phyloP scores from a whole-genome alignment of 2,888 invertebrate species.

The Amphipoea lucens region DNA sequence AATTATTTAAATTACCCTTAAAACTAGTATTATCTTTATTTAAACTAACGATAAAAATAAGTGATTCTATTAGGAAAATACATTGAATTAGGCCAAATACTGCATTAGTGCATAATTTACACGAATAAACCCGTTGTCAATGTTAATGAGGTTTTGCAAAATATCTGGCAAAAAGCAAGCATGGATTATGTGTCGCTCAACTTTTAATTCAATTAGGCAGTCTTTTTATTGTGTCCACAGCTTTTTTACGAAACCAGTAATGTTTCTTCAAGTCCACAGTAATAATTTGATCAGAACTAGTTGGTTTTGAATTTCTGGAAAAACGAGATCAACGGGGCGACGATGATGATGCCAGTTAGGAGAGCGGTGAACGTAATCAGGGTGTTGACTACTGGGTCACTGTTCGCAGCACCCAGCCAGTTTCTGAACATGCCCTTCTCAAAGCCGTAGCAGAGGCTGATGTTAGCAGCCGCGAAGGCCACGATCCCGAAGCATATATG shows the following conservation, averaged over 20 bases:
- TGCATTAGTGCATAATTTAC: background rate
- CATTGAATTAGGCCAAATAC: background rate
- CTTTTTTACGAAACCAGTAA: background rate
- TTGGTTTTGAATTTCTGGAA: slow-evolving; percentile 62
- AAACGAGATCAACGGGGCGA: slow-evolving; percentile 76
- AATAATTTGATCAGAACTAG: slow-evolving; percentile 6
- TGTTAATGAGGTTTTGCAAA: background rate
- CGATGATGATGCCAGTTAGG: slow-evolving; percentile 71
- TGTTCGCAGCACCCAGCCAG: slow-evolving; percentile 62
- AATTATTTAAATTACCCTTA: slow-evolving; percentile 22
- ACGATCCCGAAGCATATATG: slow-evolving; percentile 80
- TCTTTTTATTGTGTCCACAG: slow-evolving; percentile 6
- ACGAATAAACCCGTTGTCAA: slow-evolving; percentile 6
- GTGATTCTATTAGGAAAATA: slow-evolving; percentile 3
- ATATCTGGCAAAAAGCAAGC: slow-evolving; percentile 2
- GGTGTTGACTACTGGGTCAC: slow-evolving; percentile 65
- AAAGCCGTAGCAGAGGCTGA: slow-evolving; percentile 78
- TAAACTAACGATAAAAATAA: slow-evolving; percentile 34
- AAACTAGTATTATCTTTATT: slow-evolving; percentile 37
- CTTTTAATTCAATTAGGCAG: slow-evolving; percentile 11
- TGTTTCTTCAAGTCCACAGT: background rate
- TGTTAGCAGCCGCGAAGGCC: slow-evolving; percentile 70
- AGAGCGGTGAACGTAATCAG: slow-evolving; percentile 73
- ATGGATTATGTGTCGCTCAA: background rate
- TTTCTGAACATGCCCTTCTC: slow-evolving; percentile 72